These are phyloP conservation scores for Anaspis maculata DNA, from an alignment of 2,888 invertebrate species.

Conservation along the genomic window DNA sequence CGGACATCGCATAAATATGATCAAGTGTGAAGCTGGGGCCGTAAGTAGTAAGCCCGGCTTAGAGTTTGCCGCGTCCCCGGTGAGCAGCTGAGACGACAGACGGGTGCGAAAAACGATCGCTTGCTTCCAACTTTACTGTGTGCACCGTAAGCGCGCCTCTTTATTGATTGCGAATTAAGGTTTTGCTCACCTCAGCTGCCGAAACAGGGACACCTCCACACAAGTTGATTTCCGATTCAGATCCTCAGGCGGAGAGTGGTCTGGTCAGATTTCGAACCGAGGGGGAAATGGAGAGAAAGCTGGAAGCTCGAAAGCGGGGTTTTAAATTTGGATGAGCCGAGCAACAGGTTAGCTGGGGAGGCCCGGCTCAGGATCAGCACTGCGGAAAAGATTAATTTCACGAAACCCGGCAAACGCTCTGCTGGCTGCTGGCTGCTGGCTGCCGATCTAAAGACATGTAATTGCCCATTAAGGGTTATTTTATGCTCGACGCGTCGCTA, in stretches of 20 bases:
- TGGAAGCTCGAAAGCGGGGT: conserved; percentile 8
- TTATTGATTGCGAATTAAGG: conserved; percentile 32
- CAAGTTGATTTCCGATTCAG: too few species aligned
- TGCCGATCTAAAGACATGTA: conserved; percentile 27
- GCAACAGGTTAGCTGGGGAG: conserved; percentile 32
- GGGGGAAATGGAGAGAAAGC: too few species aligned
- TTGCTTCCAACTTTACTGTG: conserved; percentile 31
- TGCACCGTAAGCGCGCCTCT: conserved; percentile 28
- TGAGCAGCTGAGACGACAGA: conserved; percentile 39
- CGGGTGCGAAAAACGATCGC: conserved; percentile 33
- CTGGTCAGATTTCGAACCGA: too few species aligned
- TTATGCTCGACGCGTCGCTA: conserved; percentile 27
- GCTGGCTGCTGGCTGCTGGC: conserved; percentile 15
- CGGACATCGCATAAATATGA: conserved; percentile 47
- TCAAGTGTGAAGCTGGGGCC: conserved; percentile 45
- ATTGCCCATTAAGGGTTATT: conserved; percentile 36
- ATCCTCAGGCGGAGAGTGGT: too few species aligned
- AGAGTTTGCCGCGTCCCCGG: conserved; percentile 41
- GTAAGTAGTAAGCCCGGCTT: conserved; percentile 44
- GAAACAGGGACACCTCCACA: too few species aligned
- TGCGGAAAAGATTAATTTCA: conserved; percentile 31
- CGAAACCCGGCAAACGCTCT: conserved; percentile 18
- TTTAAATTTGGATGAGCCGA: conserved; percentile 32
- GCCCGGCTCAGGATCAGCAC: conserved; percentile 24
- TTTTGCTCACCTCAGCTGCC: too few species aligned